Evolutionary conservation across 2,113 vertebrate species (phyloP).

Genomic region (Pelusios castaneus): DNA sequence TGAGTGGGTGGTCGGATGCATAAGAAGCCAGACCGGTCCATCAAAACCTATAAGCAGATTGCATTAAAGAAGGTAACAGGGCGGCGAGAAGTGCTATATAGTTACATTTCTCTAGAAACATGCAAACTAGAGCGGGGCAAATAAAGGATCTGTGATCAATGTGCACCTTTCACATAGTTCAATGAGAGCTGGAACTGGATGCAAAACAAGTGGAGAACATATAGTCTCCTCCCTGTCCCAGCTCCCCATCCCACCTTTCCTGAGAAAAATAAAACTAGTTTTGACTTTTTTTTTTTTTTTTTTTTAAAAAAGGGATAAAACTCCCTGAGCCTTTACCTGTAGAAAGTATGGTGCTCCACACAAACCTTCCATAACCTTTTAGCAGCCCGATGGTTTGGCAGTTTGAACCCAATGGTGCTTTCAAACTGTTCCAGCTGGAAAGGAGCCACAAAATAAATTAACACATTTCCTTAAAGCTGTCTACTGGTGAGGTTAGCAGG

Average conservation of each 20-base stretch:
- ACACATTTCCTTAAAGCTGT: neutral
- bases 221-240: neutral
- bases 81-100: neutral
- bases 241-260: neutral
- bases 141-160: neutral
- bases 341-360: constrained; percentile 98
- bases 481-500: neutral
- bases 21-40: too few species aligned
- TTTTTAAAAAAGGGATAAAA: neutral
- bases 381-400: constrained; percentile 94
- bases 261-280: neutral
- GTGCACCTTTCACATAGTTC: neutral
- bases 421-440: constrained; percentile 96
- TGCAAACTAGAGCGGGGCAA: neutral
- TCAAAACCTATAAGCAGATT: too few species aligned
- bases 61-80: too few species aligned
- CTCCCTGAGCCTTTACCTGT: constrained; percentile 83
- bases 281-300: too few species aligned
- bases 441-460: constrained; percentile 60
- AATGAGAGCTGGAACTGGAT: neutral
- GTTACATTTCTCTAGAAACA: neutral
- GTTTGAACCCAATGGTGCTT: constrained; percentile 97
- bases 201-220: neutral
- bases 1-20: too few species aligned
- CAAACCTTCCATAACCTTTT: constrained; percentile 98